Evolutionary conservation across 2,888 invertebrate species (phyloP), one percentile per base, ranked within the genome.

Genomic region (Maniola hyperantus): DNA sequence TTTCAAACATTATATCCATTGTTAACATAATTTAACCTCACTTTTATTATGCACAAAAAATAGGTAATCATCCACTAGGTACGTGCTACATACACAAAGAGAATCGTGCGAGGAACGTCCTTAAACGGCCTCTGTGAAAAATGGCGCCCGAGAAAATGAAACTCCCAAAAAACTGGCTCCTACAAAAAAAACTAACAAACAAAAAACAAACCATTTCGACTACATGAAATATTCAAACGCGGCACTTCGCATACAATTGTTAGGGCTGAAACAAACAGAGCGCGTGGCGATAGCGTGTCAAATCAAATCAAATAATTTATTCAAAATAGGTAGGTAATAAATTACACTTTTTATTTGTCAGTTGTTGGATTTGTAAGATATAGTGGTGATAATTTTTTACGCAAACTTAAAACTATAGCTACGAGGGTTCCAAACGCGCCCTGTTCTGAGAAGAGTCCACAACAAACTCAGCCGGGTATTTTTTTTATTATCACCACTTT

Each of bases 111-210:
- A 67, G 48, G 51, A 58, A 63, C 72, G 75, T 80, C 82, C 77
- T 80, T 74, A 76, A 74, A 74, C 71, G 74, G 77, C 77, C 77
- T 74, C 77, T 70, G 76, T 80, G 81, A 83, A 85, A 85, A 85
- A 84, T 81, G 83, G 84, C 83, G 83, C 83, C 79, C 77, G 74
- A 79, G 83, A 83, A 84, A 87, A 86, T 83, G 76, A 79, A 79
- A 83, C 80, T 78, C 77, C 74, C 53, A 80, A 78, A 87, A 87
- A 85, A 66, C 72, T 71, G 58, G 69, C 76, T 69, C 65, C 77
- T 61, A 62, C 71, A 69, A 76, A 76, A 76, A 78, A 77, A 71
- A 71, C 65, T 33, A 46, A 70, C 74, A 70, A 71, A 77, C 74
- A 77, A 79, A 81, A 79, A 78, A 76, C 71, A 77, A 81, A 80